Base-by-base conservation (phyloP, 2,888 invertebrate species). In the Caenorhabditis wallacei region DNA sequence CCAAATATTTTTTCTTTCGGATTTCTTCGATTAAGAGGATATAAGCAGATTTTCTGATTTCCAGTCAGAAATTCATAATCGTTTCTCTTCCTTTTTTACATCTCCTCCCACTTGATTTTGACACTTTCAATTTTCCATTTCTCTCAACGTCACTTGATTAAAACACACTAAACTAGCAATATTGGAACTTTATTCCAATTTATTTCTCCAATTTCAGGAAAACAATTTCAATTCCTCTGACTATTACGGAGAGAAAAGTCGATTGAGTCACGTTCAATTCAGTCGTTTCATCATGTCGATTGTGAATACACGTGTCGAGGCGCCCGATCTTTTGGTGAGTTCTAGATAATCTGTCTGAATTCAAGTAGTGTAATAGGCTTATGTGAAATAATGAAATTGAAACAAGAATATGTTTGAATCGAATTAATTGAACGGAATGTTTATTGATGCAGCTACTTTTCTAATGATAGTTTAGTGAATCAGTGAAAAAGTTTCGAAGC, bases 311-410 rank as follows among this genome's bases (percentile, higher is more conserved):
- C 57, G 75, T 22, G 75, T 81, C 37, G 81, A 81, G 59, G 61
- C 68, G 26, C 54, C 70, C 1, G 81, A 81, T 22, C 48, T 81
- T 18, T 18, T 70, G 75, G 81, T 81, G 22, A 81, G 81, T 80
- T 22, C 16, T 57, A 11, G 18, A 53, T 20, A 24, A 4, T 51
- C 18, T 18, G 8, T 56, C 11, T 22, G 8, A 43, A n/a, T n/a
- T n/a, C n/a, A n/a, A n/a, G n/a, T n/a, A n/a, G n/a, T n/a, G n/a
- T n/a, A n/a, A n/a, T n/a, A n/a, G n/a, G n/a, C n/a, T n/a, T n/a
- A n/a, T n/a, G n/a, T n/a, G n/a, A n/a, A n/a, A n/a, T n/a, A n/a
- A n/a, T n/a, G n/a, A n/a, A n/a, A n/a, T n/a, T n/a, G n/a, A n/a
- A n/a, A n/a, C n/a, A n/a, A n/a, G n/a, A n/a, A n/a, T n/a, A n/a